Evolutionary conservation across 53 echinoderm and acorn worm species (phyloP).

Genomic region (Holothuria leucospilota): DNA sequence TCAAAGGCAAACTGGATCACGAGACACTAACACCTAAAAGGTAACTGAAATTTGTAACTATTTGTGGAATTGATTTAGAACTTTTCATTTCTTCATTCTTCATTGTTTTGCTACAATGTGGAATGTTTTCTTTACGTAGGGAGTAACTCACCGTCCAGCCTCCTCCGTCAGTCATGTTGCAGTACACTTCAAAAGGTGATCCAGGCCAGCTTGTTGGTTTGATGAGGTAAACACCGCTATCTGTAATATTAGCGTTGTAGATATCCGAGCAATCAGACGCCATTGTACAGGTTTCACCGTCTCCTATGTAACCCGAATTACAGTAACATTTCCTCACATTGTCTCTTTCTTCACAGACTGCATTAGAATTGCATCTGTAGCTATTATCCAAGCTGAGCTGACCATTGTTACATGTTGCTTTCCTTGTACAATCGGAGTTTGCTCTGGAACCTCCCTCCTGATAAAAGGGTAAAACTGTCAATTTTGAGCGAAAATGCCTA

Average conservation of each 20-base stretch:
- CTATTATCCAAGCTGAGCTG: background rate
- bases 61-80: too few relatives aligned
- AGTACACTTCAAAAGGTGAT: conserved; percentile 4
- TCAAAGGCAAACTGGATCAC: too few relatives aligned
- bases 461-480: too few relatives aligned
- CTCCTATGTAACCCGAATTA: conserved; percentile 2
- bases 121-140: too few relatives aligned
- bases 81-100: too few relatives aligned
- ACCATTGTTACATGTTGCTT: background rate
- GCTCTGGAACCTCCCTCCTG: background rate
- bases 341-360: background rate
- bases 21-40: too few relatives aligned
- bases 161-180: conserved; percentile 12
- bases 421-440: background rate
- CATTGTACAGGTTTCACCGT: background rate
- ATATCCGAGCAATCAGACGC: background rate
- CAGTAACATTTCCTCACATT: conserved; percentile 8
- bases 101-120: too few relatives aligned
- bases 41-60: too few relatives aligned
- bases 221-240: background rate
- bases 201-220: conserved; percentile 15
- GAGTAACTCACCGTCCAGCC: conserved; percentile 32
- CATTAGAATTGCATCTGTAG: conserved; percentile 9
- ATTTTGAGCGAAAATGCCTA: too few relatives aligned
- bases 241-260: background rate